These are phyloP conservation scores for Physocephala rufipes DNA, from an alignment of 2,888 invertebrate species.

Conservation along the genomic window DNA sequence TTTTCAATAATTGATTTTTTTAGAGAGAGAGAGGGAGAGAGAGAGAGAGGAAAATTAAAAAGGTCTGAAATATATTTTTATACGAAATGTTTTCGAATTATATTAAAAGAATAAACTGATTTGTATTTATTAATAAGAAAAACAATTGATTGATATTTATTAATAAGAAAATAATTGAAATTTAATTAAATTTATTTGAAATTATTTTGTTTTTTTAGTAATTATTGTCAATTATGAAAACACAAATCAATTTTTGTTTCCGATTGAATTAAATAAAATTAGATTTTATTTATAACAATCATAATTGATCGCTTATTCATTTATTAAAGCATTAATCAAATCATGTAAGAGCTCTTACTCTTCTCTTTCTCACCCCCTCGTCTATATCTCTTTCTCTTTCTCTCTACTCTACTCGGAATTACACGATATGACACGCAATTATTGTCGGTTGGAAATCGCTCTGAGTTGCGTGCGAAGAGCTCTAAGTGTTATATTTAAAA, in stretches of 20 bases:
- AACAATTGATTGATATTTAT: not conserved
- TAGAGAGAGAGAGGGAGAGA: too few relatives aligned
- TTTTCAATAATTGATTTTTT: too few relatives aligned
- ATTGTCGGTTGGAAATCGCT: not conserved
- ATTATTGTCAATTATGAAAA: not conserved
- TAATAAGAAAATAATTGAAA: not conserved
- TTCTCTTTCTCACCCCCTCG: too few relatives aligned
- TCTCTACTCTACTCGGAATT: too few relatives aligned
- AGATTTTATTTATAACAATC: too few relatives aligned
- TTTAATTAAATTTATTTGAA: not conserved
- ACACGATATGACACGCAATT: constrained; percentile 26
- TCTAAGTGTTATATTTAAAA: constrained; percentile 32
- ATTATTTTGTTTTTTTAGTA: not conserved
- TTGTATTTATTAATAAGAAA: not conserved
- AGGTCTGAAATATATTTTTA: too few relatives aligned
- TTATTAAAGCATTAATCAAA: constrained; percentile 6
- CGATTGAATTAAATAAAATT: too few relatives aligned
- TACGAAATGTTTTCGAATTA: too few relatives aligned
- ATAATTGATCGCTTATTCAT: not conserved
- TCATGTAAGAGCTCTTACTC: constrained; percentile 5
- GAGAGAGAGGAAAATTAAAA: too few relatives aligned
- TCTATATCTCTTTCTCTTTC: too few relatives aligned
- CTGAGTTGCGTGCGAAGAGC: constrained; percentile 30
- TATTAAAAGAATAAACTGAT: too few relatives aligned
- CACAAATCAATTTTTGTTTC: too few relatives aligned